phyloP scores from a whole-genome alignment of 2,113 vertebrate species.

The Osmerus mordax region DNA sequence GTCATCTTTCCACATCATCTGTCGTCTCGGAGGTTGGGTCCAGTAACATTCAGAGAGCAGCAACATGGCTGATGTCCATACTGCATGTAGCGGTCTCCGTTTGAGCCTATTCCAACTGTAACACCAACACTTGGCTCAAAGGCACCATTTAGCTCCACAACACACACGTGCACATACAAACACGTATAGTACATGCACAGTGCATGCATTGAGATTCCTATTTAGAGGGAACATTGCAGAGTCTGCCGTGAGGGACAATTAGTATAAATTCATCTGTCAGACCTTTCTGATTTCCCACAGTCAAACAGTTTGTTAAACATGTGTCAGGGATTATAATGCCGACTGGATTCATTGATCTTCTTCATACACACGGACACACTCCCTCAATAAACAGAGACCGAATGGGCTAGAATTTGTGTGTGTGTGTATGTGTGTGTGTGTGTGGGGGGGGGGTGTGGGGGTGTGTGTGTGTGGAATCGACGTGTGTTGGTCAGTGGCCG shows the following conservation, averaged over 20 bases:
- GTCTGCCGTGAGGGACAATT: conserved; percentile 53
- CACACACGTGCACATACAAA: conserved; percentile 13
- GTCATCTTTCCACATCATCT: too few species aligned
- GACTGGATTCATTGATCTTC: conserved; percentile 70
- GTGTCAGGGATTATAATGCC: conserved; percentile 69
- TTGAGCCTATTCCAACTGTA: conserved; percentile 54
- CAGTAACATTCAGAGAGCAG: too few species aligned
- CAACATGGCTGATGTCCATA: not conserved
- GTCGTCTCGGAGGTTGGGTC: too few species aligned
- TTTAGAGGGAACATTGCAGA: conserved; percentile 22
- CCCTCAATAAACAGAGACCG: conserved; percentile 9
- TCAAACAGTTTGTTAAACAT: conserved; percentile 69
- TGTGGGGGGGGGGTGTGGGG: conserved; percentile 11
- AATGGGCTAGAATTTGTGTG: not conserved
- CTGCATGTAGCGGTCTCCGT: conserved; percentile 47
- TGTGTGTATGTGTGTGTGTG: conserved; percentile 19
- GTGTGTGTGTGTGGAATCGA: not conserved
- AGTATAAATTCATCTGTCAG: conserved; percentile 61
- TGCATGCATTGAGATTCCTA: conserved; percentile 40
- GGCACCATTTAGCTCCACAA: conserved; percentile 20
- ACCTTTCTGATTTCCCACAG: conserved; percentile 64
- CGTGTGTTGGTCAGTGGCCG: conserved; percentile 52
- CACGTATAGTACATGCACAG: not conserved
- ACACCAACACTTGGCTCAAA: conserved; percentile 52
- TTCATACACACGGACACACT: conserved; percentile 41